Conservation (phyloP, 2,888 invertebrate genomes). For the Mimas tiliae region DNA sequence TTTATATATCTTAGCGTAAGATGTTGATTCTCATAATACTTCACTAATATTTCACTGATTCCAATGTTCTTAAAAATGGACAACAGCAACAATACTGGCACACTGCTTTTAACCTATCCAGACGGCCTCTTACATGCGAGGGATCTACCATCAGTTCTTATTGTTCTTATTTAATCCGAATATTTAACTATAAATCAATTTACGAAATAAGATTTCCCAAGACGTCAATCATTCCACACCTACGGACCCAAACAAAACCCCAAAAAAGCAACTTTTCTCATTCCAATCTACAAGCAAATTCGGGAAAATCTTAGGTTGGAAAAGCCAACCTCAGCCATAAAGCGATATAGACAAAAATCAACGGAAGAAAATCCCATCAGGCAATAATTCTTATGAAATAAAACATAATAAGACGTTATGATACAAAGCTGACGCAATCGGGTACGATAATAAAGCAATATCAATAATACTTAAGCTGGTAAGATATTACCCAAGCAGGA, state of each 20-base stretch:
- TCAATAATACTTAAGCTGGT: constrained; percentile 38
- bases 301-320: neutral
- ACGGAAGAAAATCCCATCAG: neutral
- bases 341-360: constrained; percentile 4
- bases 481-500: constrained; percentile 30
- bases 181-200: neutral
- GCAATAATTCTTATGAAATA: constrained; percentile 16
- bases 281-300: constrained; percentile 17
- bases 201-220: neutral
- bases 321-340: neutral
- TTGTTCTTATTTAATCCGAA: no score
- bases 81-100: no score
- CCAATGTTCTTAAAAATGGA: no score
- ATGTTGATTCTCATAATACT: no score
- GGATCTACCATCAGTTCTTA: no score
- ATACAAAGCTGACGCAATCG: constrained; percentile 35
- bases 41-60: no score
- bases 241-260: neutral
- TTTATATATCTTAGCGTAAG: no score
- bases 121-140: no score
- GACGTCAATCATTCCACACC: neutral
- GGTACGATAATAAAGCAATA: constrained; percentile 35
- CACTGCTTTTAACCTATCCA: no score
- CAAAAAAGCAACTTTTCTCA: neutral
- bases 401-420: constrained; percentile 26